A percentile compares a stretch with the other conserved stretches of the same genome.
Evolutionary conservation across 2,113 vertebrate species (phyloP).

Genomic region (Gymnobelideus leadbeateri): DNA sequence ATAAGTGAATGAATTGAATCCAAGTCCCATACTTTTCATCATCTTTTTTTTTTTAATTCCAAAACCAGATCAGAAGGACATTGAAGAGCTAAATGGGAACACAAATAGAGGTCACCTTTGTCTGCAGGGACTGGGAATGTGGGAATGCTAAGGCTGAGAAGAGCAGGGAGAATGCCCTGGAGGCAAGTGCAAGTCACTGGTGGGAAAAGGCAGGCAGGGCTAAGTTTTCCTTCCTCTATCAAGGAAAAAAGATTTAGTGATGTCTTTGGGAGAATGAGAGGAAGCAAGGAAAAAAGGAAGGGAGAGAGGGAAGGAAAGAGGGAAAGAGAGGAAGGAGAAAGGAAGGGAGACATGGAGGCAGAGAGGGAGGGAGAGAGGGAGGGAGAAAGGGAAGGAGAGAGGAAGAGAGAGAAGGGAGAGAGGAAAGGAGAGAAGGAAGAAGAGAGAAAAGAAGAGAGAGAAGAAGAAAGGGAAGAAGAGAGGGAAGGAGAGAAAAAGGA

Average conservation of each 20-base stretch:
- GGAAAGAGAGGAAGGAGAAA: too few relatives aligned
- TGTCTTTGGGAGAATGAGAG: slow-evolving; percentile 50
- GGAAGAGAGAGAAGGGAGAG: fast-evolving
- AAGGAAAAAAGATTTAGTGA: slow-evolving; percentile 54
- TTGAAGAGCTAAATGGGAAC: slow-evolving; percentile 41
- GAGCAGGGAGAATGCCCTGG: slow-evolving; percentile 36
- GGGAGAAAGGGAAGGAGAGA: too few relatives aligned
- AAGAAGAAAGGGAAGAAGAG: fast-evolving
- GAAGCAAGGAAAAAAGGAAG: neutral
- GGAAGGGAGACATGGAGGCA: too few relatives aligned
- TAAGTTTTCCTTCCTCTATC: slow-evolving; percentile 60
- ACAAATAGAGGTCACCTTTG: slow-evolving; percentile 54
- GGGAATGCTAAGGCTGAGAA: slow-evolving; percentile 68
- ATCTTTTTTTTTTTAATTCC: slow-evolving; percentile 57
- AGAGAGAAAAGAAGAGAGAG: fast-evolving
- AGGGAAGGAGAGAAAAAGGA: too few relatives aligned
- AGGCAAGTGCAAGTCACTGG: slow-evolving; percentile 47
- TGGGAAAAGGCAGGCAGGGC: slow-evolving; percentile 64
- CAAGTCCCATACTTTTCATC: slow-evolving; percentile 76
- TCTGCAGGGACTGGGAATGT: slow-evolving; percentile 63
- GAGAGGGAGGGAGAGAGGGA: too few relatives aligned
- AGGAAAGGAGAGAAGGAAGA: too few relatives aligned
- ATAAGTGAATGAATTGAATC: slow-evolving; percentile 75
- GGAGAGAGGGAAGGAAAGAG: neutral
- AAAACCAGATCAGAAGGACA: slow-evolving; percentile 67